phyloP scores from a whole-genome alignment of 2,797 vertebrate species.

The Okamejei kenojei region DNA sequence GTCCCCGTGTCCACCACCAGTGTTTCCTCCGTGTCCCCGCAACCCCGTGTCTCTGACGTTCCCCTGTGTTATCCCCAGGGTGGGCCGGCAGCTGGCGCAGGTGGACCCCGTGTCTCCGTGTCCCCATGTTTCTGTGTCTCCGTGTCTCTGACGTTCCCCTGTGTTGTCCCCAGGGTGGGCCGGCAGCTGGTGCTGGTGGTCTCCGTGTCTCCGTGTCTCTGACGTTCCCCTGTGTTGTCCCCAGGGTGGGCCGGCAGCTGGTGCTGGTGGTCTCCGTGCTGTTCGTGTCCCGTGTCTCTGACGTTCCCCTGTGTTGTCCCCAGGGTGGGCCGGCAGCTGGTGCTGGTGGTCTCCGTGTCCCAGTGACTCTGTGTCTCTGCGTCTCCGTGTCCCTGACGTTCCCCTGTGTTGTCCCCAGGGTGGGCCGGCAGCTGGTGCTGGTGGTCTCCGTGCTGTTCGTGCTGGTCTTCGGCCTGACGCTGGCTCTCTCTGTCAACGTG shows the following conservation, averaged over 20 bases:
- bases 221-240: not conserved
- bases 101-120: constrained; percentile 51
- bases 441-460: constrained; percentile 84
- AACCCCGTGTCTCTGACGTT: no score
- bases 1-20: constrained; percentile 66
- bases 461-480: constrained; percentile 83
- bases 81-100: constrained; percentile 83
- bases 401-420: constrained; percentile 56
- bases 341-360: constrained; percentile 63
- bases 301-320: not conserved
- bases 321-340: constrained; percentile 87
- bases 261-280: constrained; percentile 82
- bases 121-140: no score
- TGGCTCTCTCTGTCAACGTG: constrained; percentile 88
- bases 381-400: no score
- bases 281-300: constrained; percentile 59
- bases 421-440: constrained; percentile 83
- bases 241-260: constrained; percentile 84
- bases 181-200: constrained; percentile 82
- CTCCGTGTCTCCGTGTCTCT: no score
- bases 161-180: constrained; percentile 68
- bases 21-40: constrained; percentile 64
- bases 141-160: no score
- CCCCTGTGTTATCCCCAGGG: constrained; percentile 56
- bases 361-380: no score